Evolutionary conservation across 2,888 invertebrate species (phyloP).

Genomic region (Odontomyia ornata): DNA sequence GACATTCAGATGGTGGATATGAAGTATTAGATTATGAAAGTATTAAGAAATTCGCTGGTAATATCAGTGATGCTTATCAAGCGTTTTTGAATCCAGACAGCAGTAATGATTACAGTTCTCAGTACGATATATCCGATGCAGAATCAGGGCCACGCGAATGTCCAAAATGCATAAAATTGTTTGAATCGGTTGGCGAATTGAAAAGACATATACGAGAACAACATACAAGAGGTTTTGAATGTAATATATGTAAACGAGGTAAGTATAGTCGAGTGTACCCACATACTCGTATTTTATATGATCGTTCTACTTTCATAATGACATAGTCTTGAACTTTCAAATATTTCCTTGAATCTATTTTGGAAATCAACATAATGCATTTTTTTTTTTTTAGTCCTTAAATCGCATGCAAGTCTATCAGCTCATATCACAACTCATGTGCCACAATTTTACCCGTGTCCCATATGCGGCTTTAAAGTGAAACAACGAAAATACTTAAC

Average conservation of each 20-base stretch:
- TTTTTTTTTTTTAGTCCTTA: slow-evolving; percentile 8
- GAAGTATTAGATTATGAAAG: slow-evolving; percentile 17
- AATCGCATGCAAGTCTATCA: slow-evolving; percentile 30
- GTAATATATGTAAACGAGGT: slow-evolving; percentile 39
- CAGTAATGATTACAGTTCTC: slow-evolving; percentile 37
- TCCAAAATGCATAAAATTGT: slow-evolving; percentile 36
- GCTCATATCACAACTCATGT: slow-evolving; percentile 35
- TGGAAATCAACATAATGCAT: neutral
- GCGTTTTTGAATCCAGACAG: slow-evolving; percentile 31
- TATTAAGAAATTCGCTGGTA: slow-evolving; percentile 17
- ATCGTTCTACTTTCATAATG: too few relatives aligned
- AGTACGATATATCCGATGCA: slow-evolving; percentile 22
- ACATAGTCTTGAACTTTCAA: too few relatives aligned
- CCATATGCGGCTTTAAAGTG: slow-evolving; percentile 37
- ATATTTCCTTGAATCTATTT: too few relatives aligned
- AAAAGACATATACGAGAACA: slow-evolving; percentile 20
- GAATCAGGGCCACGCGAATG: slow-evolving; percentile 23
- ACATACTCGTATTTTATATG: too few relatives aligned
- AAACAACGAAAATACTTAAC: slow-evolving; percentile 41
- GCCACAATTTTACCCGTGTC: slow-evolving; percentile 38
- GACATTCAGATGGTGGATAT: slow-evolving; percentile 5
- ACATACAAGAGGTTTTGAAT: slow-evolving; percentile 39
- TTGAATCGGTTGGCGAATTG: slow-evolving; percentile 28
- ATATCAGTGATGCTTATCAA: neutral
- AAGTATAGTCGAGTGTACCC: neutral